A percentile compares a stretch with the other conserved stretches of the same genome.
Conservation (phyloP, 2,113 vertebrate species). For the Crotalus horridus region DNA sequence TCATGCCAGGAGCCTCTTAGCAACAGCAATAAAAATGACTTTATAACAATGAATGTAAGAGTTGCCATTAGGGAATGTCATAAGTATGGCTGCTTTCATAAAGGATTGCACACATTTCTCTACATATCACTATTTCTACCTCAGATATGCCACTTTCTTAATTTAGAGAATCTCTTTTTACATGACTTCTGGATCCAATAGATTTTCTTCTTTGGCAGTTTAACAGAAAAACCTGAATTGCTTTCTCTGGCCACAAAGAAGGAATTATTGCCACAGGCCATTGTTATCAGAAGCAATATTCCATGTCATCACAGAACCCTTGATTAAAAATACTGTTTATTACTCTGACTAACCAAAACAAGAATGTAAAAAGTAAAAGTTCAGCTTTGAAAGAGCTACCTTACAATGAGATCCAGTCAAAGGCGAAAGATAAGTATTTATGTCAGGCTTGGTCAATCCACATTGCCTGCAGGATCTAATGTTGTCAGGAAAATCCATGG, state of each 20-base stretch:
- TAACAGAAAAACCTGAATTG: not conserved
- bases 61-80: conserved; percentile 22
- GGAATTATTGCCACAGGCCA: not conserved
- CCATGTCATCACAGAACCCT: not conserved
- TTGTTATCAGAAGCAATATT: not conserved
- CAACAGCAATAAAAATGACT: conserved; percentile 32
- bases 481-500: not conserved
- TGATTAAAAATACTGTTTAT: not conserved
- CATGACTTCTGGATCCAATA: not conserved
- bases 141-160: conserved; percentile 7
- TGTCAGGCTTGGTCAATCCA: not conserved
- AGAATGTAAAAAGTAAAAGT: not conserved
- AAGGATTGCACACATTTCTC: not conserved
- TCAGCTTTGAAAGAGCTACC: not conserved
- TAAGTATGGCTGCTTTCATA: not conserved
- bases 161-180: conserved; percentile 15
- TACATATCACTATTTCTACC: conserved; percentile 1
- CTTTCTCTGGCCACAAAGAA: not conserved
- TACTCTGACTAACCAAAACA: not conserved
- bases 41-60: conserved; percentile 18
- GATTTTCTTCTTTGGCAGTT: not conserved
- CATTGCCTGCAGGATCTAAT: not conserved
- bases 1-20: conserved; percentile 19
- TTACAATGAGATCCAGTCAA: not conserved
- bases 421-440: not conserved